Evolutionary conservation across 64 coral and sea anemone genomes (phyloP).

Genomic region (Acropora tenuis): DNA sequence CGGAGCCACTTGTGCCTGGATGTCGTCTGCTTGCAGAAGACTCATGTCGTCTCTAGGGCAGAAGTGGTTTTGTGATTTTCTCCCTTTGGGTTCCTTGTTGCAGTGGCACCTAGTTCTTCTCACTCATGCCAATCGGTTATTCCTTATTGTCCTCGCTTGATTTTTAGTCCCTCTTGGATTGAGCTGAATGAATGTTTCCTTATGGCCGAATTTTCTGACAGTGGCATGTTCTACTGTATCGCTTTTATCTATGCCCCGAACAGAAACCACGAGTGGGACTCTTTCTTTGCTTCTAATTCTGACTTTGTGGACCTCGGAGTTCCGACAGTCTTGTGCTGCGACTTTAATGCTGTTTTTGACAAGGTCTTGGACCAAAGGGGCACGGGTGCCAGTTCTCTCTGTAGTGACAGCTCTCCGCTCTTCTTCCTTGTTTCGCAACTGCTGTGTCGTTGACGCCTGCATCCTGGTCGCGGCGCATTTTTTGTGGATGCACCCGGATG

Average conservation of each 20-base stretch:
- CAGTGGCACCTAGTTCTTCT: neutral
- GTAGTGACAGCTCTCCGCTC: neutral
- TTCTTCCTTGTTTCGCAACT: neutral
- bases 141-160: neutral
- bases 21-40: slow-evolving; percentile 41
- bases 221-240: neutral
- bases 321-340: slow-evolving; percentile 43
- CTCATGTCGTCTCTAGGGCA: neutral
- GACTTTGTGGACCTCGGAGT: neutral
- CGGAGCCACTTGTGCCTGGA: neutral
- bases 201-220: neutral
- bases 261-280: neutral
- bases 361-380: neutral
- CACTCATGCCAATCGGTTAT: slow-evolving; percentile 10
- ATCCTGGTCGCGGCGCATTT: neutral
- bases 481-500: neutral
- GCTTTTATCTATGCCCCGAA: slow-evolving; percentile 40
- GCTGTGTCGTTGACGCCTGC: slow-evolving; percentile 6
- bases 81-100: too few relatives aligned
- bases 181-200: neutral
- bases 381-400: neutral
- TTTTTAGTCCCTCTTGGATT: neutral
- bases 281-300: slow-evolving; percentile 6
- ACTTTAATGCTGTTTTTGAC: slow-evolving; percentile 75
- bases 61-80: neutral